phyloP scores from a whole-genome alignment of 2,888 invertebrate genomes.

The Mesorhabditis sp. region DNA sequence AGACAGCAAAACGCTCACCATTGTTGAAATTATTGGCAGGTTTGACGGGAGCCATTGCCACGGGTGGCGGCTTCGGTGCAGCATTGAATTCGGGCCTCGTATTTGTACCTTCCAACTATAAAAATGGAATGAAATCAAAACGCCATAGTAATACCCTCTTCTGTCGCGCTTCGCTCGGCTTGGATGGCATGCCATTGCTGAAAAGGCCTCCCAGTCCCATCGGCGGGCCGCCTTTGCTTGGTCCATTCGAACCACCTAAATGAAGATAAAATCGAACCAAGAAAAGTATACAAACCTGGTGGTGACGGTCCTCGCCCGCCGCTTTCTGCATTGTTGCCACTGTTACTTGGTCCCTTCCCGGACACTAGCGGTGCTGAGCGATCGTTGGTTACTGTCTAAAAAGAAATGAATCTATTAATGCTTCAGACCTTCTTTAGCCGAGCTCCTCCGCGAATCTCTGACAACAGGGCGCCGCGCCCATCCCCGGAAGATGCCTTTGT shows the following conservation, averaged over 20 bases:
- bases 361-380: neutral
- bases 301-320: neutral
- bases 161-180: neutral
- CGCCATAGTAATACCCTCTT: neutral
- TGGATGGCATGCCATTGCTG: neutral
- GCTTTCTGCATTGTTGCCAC: neutral
- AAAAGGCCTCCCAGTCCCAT: slow-evolving; percentile 4
- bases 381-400: neutral
- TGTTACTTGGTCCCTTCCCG: neutral
- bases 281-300: neutral
- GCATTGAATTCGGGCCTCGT: no score
- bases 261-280: no score
- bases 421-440: slow-evolving; percentile 4
- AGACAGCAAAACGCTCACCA: no score
- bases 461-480: neutral
- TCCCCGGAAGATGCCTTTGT: neutral
- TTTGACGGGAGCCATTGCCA: no score
- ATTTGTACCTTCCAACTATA: neutral
- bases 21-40: no score
- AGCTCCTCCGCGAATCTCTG: neutral
- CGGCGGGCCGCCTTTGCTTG: neutral
- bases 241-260: neutral
- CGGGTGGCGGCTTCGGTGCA: no score
- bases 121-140: neutral
- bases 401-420: neutral